These are phyloP conservation scores for Colius striatus DNA, from an alignment of 2,113 vertebrate species.

Conservation along the genomic window DNA sequence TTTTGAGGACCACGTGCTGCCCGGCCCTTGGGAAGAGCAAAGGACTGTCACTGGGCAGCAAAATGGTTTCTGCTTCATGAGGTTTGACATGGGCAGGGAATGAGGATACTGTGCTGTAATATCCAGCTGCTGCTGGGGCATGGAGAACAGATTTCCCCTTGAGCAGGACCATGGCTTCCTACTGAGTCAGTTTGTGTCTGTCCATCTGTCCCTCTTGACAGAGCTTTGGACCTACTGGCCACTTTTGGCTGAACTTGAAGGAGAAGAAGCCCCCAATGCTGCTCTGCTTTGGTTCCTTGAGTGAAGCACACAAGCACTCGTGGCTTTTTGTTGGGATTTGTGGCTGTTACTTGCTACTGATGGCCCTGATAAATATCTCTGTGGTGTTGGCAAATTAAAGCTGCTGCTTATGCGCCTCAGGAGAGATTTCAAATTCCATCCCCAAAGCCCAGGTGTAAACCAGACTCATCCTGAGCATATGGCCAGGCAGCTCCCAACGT, in stretches of 20 bases:
- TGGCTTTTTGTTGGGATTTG: not conserved
- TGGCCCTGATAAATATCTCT: not conserved
- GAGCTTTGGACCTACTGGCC: not conserved
- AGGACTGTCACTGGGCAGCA: not conserved
- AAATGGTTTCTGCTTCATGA: not conserved
- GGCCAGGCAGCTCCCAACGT: not conserved
- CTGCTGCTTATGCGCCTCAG: accelerated
- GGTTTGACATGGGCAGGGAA: not conserved
- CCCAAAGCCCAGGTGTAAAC: not conserved
- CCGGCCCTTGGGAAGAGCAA: not conserved
- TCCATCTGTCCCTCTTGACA: not conserved
- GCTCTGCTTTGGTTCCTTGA: not conserved
- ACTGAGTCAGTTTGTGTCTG: not conserved
- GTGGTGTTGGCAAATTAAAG: not conserved
- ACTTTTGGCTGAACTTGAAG: not conserved
- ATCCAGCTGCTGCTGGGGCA: not conserved
- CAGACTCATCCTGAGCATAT: accelerated
- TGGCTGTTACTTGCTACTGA: accelerated
- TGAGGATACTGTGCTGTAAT: not conserved
- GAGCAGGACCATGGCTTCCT: not conserved
- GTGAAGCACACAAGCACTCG: not conserved
- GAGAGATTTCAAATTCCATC: not conserved
- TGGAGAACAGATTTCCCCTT: not conserved
- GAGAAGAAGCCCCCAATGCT: accelerated
- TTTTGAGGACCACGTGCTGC: not conserved